Evolutionary conservation across 2,797 vertebrate species (phyloP).

Genomic region (Gobio occitaniae): DNA sequence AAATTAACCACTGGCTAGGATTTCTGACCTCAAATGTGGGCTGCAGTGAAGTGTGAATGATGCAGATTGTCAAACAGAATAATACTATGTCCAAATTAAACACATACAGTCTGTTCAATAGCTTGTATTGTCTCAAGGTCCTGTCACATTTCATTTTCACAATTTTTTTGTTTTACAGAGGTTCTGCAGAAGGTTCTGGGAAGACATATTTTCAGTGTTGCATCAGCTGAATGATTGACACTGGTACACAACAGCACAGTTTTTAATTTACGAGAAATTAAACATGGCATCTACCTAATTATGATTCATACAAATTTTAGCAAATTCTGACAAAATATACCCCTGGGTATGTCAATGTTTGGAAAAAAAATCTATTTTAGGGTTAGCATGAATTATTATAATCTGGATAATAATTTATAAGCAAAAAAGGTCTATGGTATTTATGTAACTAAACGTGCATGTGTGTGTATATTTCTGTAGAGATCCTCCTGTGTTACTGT

Average conservation of each 20-base stretch:
- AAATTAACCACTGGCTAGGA: conserved; percentile 24
- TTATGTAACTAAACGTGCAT: not conserved
- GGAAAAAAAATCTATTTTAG: not conserved
- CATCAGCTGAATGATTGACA: conserved; percentile 25
- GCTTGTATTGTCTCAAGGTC: not conserved
- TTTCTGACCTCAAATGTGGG: conserved; percentile 43
- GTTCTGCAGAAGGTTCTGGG: not conserved
- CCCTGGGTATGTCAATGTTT: not conserved
- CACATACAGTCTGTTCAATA: not conserved
- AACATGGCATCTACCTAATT: not conserved
- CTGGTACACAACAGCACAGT: not conserved
- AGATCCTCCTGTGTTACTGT: not conserved
- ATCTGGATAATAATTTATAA: not conserved
- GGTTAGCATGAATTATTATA: not conserved
- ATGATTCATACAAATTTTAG: not conserved
- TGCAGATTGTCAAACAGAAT: not conserved
- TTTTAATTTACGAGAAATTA: not conserved
- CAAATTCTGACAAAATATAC: not conserved
- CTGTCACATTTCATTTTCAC: not conserved
- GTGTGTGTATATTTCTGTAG: not conserved
- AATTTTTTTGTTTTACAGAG: conserved; percentile 3
- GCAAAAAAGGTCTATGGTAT: not conserved
- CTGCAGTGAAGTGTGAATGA: not conserved
- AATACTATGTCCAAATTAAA: not conserved
- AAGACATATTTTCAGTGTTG: not conserved